These are phyloP conservation scores for Gastrophysa polygoni DNA, from an alignment of 2,888 invertebrate genomes.

Conservation along the genomic window DNA sequence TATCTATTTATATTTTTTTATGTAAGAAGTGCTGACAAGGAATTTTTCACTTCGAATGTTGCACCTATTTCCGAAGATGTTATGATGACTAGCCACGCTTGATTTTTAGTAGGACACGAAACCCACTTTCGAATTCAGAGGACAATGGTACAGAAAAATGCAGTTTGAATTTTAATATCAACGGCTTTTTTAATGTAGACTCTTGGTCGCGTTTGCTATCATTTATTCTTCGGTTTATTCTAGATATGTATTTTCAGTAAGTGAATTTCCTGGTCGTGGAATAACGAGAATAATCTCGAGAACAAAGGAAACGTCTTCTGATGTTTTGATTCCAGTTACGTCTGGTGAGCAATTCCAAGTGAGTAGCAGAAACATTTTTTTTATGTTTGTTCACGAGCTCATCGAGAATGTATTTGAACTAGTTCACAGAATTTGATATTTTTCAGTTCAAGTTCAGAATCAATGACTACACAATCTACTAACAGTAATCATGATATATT, in stretches of 20 bases:
- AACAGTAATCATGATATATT: no score
- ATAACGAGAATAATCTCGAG: background rate
- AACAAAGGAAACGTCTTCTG: background rate
- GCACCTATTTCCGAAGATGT: background rate
- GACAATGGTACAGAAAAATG: background rate
- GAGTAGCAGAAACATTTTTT: background rate
- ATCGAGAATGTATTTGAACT: no score
- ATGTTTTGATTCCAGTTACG: background rate
- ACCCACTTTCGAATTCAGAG: background rate
- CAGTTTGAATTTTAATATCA: background rate
- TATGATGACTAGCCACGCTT: background rate
- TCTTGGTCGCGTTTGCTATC: background rate
- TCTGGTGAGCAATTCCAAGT: no score
- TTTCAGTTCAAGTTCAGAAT: no score
- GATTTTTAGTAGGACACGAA: background rate
- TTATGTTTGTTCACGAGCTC: background rate
- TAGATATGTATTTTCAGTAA: no score
- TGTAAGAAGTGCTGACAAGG: no score
- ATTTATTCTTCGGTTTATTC: background rate
- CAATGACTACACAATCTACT: no score
- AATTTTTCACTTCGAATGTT: no score
- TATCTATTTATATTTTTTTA: no score
- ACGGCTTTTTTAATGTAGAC: background rate
- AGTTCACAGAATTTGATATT: no score
- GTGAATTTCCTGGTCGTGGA: no score